Conservation (phyloP, 1,140 invertebrate species). For the Lucilia cuprina region DNA sequence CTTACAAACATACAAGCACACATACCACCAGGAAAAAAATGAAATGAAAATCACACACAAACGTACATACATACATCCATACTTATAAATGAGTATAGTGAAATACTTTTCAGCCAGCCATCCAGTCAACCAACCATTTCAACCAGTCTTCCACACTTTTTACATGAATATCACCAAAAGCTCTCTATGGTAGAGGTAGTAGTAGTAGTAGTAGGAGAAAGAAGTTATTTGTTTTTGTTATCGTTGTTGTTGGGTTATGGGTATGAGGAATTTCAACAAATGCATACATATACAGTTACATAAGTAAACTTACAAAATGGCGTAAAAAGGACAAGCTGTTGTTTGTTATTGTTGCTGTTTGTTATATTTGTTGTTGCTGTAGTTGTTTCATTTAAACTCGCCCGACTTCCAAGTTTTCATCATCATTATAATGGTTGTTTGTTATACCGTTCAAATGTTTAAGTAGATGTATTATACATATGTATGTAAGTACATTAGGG, state of each 20-base stretch:
- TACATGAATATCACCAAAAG: neutral
- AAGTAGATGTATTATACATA: no score
- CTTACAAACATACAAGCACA: neutral
- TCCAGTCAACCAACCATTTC: neutral
- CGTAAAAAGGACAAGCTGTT: slow-evolving; percentile 29
- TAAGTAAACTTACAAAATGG: slow-evolving; percentile 21
- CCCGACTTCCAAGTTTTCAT: neutral
- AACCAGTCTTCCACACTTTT: slow-evolving; percentile 14
- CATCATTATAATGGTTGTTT: neutral
- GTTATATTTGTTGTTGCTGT: neutral
- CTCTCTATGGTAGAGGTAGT: neutral
- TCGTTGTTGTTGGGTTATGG: neutral
- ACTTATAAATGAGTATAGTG: neutral
- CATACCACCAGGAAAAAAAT: neutral
- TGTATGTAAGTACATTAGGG: no score
- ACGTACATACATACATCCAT: neutral
- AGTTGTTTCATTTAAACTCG: slow-evolving; percentile 7
- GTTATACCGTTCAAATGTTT: neutral
- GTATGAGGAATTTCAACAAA: neutral
- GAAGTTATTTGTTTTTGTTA: no score
- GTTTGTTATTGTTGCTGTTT: slow-evolving; percentile 1
- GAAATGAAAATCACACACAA: neutral
- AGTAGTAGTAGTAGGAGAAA: neutral
- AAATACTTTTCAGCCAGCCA: neutral
- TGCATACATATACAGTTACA: neutral